phyloP scores from a whole-genome alignment of 1,140 invertebrate genomes.

The Procambarus clarkii region DNA sequence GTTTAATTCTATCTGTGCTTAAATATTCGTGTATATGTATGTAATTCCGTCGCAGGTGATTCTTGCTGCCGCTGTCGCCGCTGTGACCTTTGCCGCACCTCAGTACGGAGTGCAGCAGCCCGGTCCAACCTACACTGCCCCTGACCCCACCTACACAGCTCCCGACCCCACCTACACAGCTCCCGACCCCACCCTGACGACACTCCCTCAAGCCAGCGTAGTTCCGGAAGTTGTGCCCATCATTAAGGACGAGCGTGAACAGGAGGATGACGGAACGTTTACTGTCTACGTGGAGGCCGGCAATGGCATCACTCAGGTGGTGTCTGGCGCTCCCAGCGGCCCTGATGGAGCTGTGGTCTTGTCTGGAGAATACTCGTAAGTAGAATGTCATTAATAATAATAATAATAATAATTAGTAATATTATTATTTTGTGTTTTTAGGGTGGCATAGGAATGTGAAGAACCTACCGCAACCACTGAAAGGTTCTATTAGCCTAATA shows the following conservation, averaged over 20 bases:
- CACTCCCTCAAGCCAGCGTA: not conserved
- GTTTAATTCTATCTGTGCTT: no score
- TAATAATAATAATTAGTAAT: no score
- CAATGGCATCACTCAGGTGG: conserved; percentile 37
- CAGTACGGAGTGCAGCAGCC: not conserved
- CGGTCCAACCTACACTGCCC: not conserved
- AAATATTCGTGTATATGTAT: no score
- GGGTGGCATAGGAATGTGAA: no score
- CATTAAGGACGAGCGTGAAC: conserved; percentile 47
- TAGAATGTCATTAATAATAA: not conserved
- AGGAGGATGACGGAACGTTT: conserved; percentile 50
- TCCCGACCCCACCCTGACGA: not conserved
- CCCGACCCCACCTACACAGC: conserved; percentile 3
- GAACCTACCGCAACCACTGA: no score
- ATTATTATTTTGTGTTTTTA: no score
- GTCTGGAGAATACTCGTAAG: conserved; percentile 60
- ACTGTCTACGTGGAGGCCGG: conserved; percentile 53
- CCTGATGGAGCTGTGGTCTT: conserved; percentile 39
- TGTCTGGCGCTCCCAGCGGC: conserved; percentile 41
- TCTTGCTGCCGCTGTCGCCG: conserved; percentile 24
- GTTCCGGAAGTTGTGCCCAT: conserved; percentile 17
- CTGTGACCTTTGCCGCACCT: conserved; percentile 14
- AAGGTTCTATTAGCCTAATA: no score
- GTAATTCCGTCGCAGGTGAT: conserved; percentile 2
- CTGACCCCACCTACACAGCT: not conserved